Base-by-base conservation (phyloP, 2,888 invertebrate genomes). In the Ophioninae sp. region DNA sequence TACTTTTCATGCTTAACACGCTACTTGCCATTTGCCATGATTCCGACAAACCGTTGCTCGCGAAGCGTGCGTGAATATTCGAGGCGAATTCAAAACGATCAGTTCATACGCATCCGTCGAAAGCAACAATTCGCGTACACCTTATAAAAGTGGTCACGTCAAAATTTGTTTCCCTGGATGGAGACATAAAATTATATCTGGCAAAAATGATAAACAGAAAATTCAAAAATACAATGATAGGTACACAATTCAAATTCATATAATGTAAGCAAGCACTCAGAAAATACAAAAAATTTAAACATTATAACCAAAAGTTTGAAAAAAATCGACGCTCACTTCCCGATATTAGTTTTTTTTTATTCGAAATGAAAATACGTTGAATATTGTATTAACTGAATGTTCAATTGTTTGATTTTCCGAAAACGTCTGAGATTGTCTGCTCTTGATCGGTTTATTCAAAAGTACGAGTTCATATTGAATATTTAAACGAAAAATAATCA, bases 1-100 rank as follows among this genome's bases (percentile, higher is more conserved):
- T 64, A 73, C 75, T 76, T 73, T 75, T 63, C 76, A 83, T 20
- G 83, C 83, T 83, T 80, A 39, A 56, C 63, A 77, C 74, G 74
- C 69, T 10, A 71, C 22, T 41, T 51, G 51, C 51, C 13, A 51
- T 74, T 72, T 30, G 30, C 44, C n/a, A 71, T 74, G 64, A 41
- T 63, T 44, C 10, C 41, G 63, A 39, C 20, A 58, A 69, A 68
- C 23, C 51, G 5, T 56, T 20, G 23, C 44, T 20, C 17, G 23
- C 65, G n/a, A 8, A 22, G 39, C 51, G 58, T 63, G 64, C 63
- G 61, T 63, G n/a, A 75, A 56, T 44, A 37, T 69, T 30, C 44
- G 22, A 9, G 30, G n/a, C 17, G 20, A 44, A 51, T 51, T 8
- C 51, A 44, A 22, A 6, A 51, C 22, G 13, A 23, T 44, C 20